phyloP scores from a whole-genome alignment of 1,140 invertebrate genomes.

The Drosophila kanapiae region DNA sequence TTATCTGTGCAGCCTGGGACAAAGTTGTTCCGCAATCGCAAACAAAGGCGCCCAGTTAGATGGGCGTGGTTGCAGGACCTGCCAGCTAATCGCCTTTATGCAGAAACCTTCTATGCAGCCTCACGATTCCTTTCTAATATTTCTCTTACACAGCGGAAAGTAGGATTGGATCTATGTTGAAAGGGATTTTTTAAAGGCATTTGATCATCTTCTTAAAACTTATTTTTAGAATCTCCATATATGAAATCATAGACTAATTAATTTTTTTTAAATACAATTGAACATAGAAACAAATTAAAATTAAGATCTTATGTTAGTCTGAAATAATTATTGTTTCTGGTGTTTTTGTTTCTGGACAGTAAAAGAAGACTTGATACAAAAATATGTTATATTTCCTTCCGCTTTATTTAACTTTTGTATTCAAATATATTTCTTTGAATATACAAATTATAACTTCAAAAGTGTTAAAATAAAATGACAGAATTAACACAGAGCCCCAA shows the following conservation, averaged over 20 bases:
- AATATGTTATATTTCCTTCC: too few species aligned
- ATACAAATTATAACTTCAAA: too few species aligned
- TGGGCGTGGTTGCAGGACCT: slow-evolving; percentile 53
- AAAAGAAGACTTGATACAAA: neutral
- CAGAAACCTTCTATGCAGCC: slow-evolving; percentile 3
- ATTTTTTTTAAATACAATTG: neutral
- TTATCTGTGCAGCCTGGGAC: slow-evolving; percentile 54
- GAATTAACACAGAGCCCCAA: too few species aligned
- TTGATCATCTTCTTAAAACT: neutral
- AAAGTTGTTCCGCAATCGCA: slow-evolving; percentile 54
- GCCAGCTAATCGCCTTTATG: slow-evolving; percentile 76
- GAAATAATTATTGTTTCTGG: neutral
- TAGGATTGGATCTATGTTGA: neutral
- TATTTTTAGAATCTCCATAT: neutral
- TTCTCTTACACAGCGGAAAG: neutral
- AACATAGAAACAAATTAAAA: neutral
- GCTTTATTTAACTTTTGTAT: too few species aligned
- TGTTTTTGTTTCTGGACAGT: neutral
- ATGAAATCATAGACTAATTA: neutral
- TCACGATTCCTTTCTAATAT: neutral
- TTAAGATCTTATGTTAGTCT: neutral
- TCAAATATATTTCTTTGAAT: too few species aligned
- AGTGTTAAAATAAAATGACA: too few species aligned
- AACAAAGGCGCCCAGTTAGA: slow-evolving; percentile 40
- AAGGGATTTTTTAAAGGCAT: neutral